Conservation (phyloP, 1,140 invertebrate species). For the Drosophila littoralis region DNA sequence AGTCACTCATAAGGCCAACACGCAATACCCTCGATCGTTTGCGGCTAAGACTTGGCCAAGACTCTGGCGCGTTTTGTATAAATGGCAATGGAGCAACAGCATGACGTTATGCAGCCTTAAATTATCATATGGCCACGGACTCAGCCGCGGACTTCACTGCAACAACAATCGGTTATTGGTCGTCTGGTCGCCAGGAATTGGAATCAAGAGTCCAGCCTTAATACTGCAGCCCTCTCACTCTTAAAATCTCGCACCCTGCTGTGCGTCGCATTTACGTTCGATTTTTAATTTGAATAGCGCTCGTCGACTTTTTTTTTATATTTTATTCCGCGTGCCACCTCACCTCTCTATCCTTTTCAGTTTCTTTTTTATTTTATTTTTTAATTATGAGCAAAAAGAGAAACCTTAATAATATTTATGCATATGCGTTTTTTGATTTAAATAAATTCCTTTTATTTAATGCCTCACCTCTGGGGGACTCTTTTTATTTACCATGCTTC, state of each 20-base stretch:
- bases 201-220: constrained; percentile 27
- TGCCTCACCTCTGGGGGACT: constrained; percentile 39
- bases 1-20: constrained; percentile 77
- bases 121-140: constrained; percentile 73
- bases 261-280: constrained; percentile 81
- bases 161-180: constrained; percentile 22
- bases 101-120: constrained; percentile 82
- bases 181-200: constrained; percentile 43
- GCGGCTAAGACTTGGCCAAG: constrained; percentile 4
- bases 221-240: constrained; percentile 37
- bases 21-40: constrained; percentile 54
- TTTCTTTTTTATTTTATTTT: constrained; percentile 42
- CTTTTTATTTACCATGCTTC: background rate
- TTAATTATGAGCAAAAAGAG: constrained; percentile 76
- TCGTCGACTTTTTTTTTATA: constrained; percentile 16
- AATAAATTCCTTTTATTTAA: constrained; percentile 65
- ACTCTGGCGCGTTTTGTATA: constrained; percentile 59
- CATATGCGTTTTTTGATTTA: constrained; percentile 75
- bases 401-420: constrained; percentile 75
- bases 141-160: constrained; percentile 3
- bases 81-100: constrained; percentile 80
- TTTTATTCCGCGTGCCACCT: background rate
- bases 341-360: background rate
- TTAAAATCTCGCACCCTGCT: constrained; percentile 74
- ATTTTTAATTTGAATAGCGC: constrained; percentile 82